Conservation (phyloP, 2,113 vertebrate species). For the Sigmodon hispidus region DNA sequence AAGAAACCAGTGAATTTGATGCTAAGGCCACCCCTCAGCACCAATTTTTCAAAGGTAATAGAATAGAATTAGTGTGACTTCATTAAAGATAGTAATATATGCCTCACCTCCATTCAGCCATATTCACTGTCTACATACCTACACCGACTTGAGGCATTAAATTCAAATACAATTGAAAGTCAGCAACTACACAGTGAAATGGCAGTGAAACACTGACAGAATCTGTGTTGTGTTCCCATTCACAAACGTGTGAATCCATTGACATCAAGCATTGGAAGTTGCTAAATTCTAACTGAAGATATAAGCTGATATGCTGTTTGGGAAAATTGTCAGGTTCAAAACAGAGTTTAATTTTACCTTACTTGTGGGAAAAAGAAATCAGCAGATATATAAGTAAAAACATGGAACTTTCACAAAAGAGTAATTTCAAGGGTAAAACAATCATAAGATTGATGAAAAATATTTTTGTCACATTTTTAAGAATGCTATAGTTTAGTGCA, state of each 20-base stretch:
- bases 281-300: neutral
- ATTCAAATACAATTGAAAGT: neutral
- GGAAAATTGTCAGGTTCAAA: neutral
- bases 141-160: neutral
- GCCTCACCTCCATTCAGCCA: neutral
- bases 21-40: neutral
- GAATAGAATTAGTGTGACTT: neutral
- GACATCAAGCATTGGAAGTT: neutral
- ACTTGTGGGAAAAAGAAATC: neutral
- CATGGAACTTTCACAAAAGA: neutral
- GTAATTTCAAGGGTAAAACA: neutral
- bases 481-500: neutral
- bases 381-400: neutral
- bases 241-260: neutral
- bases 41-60: neutral
- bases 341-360: neutral
- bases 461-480: neutral
- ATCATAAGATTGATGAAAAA: neutral
- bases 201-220: neutral
- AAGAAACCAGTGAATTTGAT: neutral
- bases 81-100: neutral
- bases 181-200: neutral
- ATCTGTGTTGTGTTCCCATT: fast-evolving
- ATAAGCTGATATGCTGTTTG: neutral
- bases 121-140: neutral